Evolutionary conservation across 2,888 invertebrate genomes (phyloP).

Genomic region (Coleophora deauratella): DNA sequence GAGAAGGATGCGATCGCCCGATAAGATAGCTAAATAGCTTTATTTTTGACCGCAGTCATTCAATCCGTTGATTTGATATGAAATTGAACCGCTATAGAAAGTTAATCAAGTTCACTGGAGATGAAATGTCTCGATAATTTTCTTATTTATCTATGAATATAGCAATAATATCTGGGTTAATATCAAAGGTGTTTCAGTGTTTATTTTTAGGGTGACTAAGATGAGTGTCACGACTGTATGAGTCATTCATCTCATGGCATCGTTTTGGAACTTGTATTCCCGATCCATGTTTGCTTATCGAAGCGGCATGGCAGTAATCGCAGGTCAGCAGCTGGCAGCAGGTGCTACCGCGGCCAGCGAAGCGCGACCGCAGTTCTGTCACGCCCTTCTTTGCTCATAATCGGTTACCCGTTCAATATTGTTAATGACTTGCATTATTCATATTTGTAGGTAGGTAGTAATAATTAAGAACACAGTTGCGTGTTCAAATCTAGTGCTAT

Average conservation of each 20-base stretch:
- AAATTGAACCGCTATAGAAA: conserved; percentile 61
- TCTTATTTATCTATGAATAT: conserved; percentile 22
- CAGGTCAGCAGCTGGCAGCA: too few species aligned
- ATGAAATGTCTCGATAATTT: conserved; percentile 23
- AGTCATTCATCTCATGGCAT: too few species aligned
- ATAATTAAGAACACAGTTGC: too few species aligned
- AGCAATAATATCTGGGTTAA: too few species aligned
- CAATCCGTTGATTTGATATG: conserved; percentile 44
- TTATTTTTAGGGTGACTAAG: too few species aligned
- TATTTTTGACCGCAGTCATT: conserved; percentile 46
- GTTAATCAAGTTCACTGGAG: conserved; percentile 49
- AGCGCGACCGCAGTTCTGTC: conserved; percentile 33
- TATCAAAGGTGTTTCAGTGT: too few species aligned
- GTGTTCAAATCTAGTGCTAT: too few species aligned
- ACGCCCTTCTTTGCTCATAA: conserved; percentile 29
- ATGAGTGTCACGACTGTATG: too few species aligned
- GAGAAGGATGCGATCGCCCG: conserved; percentile 37
- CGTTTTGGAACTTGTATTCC: too few species aligned
- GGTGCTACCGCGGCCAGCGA: conserved; percentile 14
- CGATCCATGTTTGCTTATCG: too few species aligned
- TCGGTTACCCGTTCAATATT: neutral
- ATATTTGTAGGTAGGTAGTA: too few species aligned
- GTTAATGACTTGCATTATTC: neutral
- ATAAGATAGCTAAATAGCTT: conserved; percentile 58
- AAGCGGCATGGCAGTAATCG: too few species aligned